Evolutionary conservation across 2,888 invertebrate genomes (phyloP), one percentile per base, ranked within the genome.

Genomic region (Lasiommata megera): DNA sequence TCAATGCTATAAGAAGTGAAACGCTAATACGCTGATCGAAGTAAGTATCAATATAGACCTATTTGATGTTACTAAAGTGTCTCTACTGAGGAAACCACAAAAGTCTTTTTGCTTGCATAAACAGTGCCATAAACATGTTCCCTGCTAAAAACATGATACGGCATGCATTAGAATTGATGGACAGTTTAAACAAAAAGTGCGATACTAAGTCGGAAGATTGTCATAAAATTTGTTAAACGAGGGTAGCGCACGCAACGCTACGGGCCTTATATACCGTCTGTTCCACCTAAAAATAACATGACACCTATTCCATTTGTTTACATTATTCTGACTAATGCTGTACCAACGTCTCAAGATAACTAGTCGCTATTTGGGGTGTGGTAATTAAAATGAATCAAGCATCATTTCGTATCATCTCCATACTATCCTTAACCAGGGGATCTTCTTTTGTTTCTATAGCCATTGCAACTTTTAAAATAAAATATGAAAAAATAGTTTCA

Each of bases 181-280:
- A 79, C 80, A 80, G 80, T 82, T 86, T 82, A 80, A 83, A 84
- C 84, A 88, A 88, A 88, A 88, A 88, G 82, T 84, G 83, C 86
- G 82, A 84, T 85, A 87, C 72, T 80, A 77, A 77, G 74, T 57
- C 63, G 65, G 65, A 63, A 63, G 58, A 57, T 44, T 57, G 80
- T 87, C 88, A 87, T 88, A 88, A 87, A 88, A 84, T 83, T 81
- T 79, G 74, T 71, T 75, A 77, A 86, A 88, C 76, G 86, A 81
- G 80, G 72, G 63, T 72, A 65, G 63, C 69, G 67, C 88, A 89
- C 88, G 89, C 52, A 52, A 52, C 87, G 67, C 66, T 31, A 31
- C n/a, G 67, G 67, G 61, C 54, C 59, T 61, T 40, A 36, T 46
- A 36, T 54, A 60, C 61, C 60, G 67, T 64, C 43, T 29, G 43